A percentile compares a stretch with the other conserved stretches of the same genome.
These are phyloP conservation scores for Gymnocephalus cernua DNA, from an alignment of 2,113 vertebrate species.

Conservation along the genomic window DNA sequence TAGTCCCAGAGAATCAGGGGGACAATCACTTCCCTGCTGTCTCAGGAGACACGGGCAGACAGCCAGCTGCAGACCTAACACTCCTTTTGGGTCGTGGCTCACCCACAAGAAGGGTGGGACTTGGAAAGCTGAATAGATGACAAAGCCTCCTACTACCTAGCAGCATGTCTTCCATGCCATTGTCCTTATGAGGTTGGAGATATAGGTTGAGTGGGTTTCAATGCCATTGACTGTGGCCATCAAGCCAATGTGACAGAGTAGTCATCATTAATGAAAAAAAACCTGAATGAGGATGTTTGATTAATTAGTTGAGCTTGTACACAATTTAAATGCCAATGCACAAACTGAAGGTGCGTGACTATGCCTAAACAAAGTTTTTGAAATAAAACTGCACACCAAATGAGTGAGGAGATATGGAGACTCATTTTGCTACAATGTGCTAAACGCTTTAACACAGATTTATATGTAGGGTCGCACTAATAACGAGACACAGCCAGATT, in stretches of 20 bases:
- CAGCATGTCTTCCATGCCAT: neutral
- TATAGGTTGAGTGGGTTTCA: neutral
- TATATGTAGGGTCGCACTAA: conserved; percentile 33
- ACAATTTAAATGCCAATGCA: neutral
- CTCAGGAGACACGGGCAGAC: conserved; percentile 25
- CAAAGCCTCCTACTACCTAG: neutral
- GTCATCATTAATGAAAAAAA: neutral
- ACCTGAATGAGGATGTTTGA: neutral
- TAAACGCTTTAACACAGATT: conserved; percentile 32
- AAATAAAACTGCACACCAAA: neutral
- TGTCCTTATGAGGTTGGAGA: neutral
- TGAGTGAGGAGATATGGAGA: neutral
- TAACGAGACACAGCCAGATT: conserved; percentile 20
- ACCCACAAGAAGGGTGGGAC: conserved; percentile 13
- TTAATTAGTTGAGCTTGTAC: conserved; percentile 3
- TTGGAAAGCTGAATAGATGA: conserved; percentile 9
- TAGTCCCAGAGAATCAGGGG: conserved; percentile 20
- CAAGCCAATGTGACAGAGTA: neutral
- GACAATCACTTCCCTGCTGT: conserved; percentile 10
- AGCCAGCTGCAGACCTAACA: conserved; percentile 18
- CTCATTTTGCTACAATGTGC: conserved; percentile 19
- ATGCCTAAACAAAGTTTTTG: neutral
- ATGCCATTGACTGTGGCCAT: neutral
- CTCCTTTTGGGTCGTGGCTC: conserved; percentile 19
- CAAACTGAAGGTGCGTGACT: neutral